phyloP scores from a whole-genome alignment of 2,888 invertebrate genomes.

The Tillus elongatus region DNA sequence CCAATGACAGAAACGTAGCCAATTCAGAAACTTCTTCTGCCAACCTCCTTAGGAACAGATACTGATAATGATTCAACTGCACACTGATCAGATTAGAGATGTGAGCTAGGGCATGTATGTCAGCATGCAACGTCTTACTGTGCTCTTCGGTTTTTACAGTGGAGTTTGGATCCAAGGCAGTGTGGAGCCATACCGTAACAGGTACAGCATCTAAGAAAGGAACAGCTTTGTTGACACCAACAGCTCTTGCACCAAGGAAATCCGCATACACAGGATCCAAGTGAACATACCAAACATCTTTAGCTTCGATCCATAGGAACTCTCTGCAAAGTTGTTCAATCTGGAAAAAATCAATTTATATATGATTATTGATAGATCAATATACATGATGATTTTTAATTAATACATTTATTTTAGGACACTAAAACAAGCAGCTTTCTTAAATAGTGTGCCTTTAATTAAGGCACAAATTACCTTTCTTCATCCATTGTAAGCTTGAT shows the following conservation, averaged over 20 bases:
- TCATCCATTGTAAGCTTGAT: too few relatives aligned
- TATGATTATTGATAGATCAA: too few relatives aligned
- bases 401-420: too few relatives aligned
- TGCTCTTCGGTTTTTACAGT: conserved; percentile 26
- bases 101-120: conserved; percentile 72
- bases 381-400: too few relatives aligned
- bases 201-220: conserved; percentile 82
- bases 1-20: conserved; percentile 68
- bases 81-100: conserved; percentile 77
- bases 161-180: conserved; percentile 41
- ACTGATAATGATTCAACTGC: conserved; percentile 90
- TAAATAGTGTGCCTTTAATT: too few relatives aligned
- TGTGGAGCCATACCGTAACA: conserved; percentile 72
- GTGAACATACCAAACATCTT: conserved; percentile 79
- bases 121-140: conserved; percentile 43
- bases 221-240: conserved; percentile 62
- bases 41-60: conserved; percentile 76
- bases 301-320: conserved; percentile 70
- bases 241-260: conserved; percentile 74
- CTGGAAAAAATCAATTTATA: conserved; percentile 22
- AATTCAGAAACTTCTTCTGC: conserved; percentile 74
- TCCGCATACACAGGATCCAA: conserved; percentile 91
- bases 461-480: too few relatives aligned
- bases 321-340: conserved; percentile 35
- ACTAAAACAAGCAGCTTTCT: too few relatives aligned